phyloP scores from a whole-genome alignment of 2,797 vertebrate species.

The Diplodus puntazzo region DNA sequence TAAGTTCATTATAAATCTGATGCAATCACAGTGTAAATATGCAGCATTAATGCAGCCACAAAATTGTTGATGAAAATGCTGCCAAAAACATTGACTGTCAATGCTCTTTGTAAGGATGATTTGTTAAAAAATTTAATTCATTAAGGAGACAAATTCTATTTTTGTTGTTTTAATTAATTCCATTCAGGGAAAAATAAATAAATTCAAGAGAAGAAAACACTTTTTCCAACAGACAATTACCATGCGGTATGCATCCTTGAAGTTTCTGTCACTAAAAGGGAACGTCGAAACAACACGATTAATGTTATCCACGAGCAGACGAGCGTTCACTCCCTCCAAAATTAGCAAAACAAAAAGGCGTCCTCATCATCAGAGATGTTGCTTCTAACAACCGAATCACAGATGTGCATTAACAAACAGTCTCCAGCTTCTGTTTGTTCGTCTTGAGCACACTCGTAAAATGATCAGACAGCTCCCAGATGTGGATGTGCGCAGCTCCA shows the following conservation, averaged over 20 bases:
- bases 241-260: slow-evolving; percentile 21
- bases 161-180: slow-evolving; percentile 36
- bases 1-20: slow-evolving; percentile 18
- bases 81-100: slow-evolving; percentile 10
- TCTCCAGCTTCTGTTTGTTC: slow-evolving; percentile 63
- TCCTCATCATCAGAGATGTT: slow-evolving; percentile 33
- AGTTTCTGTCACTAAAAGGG: slow-evolving; percentile 30
- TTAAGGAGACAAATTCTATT: slow-evolving; percentile 24
- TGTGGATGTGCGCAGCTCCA: slow-evolving; percentile 56
- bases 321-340: slow-evolving; percentile 35
- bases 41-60: slow-evolving; percentile 10
- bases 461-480: slow-evolving; percentile 60
- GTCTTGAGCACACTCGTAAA: slow-evolving; percentile 55
- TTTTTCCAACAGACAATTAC: slow-evolving; percentile 23
- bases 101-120: background rate
- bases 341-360: slow-evolving; percentile 50
- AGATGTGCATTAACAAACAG: slow-evolving; percentile 62
- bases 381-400: slow-evolving; percentile 44
- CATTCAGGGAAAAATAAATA: background rate
- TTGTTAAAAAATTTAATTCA: slow-evolving; percentile 4
- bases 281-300: slow-evolving; percentile 21
- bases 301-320: slow-evolving; percentile 17
- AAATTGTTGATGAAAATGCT: slow-evolving; percentile 5
- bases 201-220: background rate
- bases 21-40: slow-evolving; percentile 39